Conservation (phyloP, 1,140 invertebrate species). For the Drosophila kurseongensis region DNA sequence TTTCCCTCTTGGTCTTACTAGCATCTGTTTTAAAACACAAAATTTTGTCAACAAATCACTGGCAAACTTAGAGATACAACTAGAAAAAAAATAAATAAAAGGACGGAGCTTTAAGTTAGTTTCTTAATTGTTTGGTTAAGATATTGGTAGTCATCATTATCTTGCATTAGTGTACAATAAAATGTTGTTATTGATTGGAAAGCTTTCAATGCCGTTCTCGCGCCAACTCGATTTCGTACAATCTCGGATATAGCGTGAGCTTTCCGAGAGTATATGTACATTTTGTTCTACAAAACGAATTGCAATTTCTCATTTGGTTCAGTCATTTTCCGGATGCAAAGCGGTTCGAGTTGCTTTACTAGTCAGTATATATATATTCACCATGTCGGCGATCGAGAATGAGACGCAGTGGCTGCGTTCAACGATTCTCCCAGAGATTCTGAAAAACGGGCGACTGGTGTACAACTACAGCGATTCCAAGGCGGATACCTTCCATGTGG, state of each 20-base stretch:
- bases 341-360: constrained; percentile 3
- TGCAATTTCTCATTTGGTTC: neutral
- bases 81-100: neutral
- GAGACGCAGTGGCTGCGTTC: constrained; percentile 55
- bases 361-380: neutral
- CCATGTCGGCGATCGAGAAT: constrained; percentile 46
- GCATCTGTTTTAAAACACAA: neutral
- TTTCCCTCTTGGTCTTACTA: neutral
- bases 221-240: neutral
- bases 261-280: neutral
- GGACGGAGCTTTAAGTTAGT: too few relatives aligned
- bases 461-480: constrained; percentile 39
- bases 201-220: neutral
- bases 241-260: constrained; percentile 3
- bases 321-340: constrained; percentile 15
- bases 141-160: too few relatives aligned
- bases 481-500: constrained; percentile 38
- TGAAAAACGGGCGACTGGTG: constrained; percentile 42
- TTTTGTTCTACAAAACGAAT: constrained; percentile 6
- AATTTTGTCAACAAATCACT: constrained; percentile 23
- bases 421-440: constrained; percentile 42
- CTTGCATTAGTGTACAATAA: neutral
- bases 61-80: neutral
- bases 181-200: neutral
- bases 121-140: too few relatives aligned